phyloP scores from a whole-genome alignment of 2,888 invertebrate genomes.

The Plemyria rubiginata region DNA sequence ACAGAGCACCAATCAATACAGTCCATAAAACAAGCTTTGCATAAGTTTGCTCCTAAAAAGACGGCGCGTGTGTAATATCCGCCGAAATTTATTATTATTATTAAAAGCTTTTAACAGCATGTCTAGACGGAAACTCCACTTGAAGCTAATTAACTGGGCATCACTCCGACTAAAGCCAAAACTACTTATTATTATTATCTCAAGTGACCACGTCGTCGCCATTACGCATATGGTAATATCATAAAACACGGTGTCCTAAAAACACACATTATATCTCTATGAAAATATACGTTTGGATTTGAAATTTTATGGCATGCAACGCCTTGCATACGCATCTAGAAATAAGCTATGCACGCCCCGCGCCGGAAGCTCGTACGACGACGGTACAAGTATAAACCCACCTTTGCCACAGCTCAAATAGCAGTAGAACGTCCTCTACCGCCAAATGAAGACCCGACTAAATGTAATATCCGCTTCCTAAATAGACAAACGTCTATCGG shows the following conservation, averaged over 20 bases:
- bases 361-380: constrained; percentile 74
- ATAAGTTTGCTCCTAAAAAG: background rate
- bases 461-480: constrained; percentile 85
- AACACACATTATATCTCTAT: constrained; percentile 65
- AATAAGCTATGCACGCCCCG: constrained; percentile 79
- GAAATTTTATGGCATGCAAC: constrained; percentile 72
- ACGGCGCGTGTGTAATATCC: background rate
- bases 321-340: constrained; percentile 72
- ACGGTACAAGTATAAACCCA: constrained; percentile 68
- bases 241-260: constrained; percentile 53
- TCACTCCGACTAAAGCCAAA: constrained; percentile 9
- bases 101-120: constrained; percentile 2
- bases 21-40: too few species aligned
- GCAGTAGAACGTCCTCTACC: constrained; percentile 56
- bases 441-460: constrained; percentile 82
- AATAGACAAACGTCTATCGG: constrained; percentile 83
- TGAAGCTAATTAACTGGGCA: constrained; percentile 67
- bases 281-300: constrained; percentile 68
- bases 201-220: constrained; percentile 7
- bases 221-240: constrained; percentile 1
- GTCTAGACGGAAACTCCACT: constrained; percentile 49
- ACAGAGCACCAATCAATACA: too few species aligned
- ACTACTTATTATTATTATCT: constrained; percentile 11
- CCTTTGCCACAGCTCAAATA: constrained; percentile 45
- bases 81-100: background rate